A percentile compares a stretch with the other conserved stretches of the same genome.
phyloP scores from a whole-genome alignment of 2,888 invertebrate genomes.

The Diloba caeruleocephala region DNA sequence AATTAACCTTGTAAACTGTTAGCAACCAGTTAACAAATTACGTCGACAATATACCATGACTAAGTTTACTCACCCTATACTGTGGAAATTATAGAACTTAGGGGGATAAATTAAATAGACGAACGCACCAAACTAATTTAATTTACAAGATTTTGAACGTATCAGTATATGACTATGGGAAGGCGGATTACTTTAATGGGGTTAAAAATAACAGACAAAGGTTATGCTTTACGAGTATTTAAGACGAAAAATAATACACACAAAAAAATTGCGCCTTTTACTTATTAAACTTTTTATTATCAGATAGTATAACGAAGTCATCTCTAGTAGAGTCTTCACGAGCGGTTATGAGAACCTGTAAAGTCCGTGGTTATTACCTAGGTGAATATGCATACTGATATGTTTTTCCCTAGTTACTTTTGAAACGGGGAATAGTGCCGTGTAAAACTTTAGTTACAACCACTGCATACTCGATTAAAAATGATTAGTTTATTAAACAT shows the following conservation, averaged over 20 bases:
- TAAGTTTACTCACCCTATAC: constrained; percentile 5
- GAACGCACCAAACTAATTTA: not conserved
- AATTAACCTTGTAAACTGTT: constrained; percentile 44
- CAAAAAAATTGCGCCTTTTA: too few species aligned
- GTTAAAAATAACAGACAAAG: constrained; percentile 1
- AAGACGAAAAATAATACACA: too few species aligned
- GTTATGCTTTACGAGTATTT: not conserved
- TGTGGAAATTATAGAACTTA: not conserved
- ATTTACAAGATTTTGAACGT: not conserved
- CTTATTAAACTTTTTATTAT: constrained; percentile 1
- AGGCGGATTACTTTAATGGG: not conserved
- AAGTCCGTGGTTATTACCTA: too few species aligned
- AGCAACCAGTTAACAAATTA: constrained; percentile 49
- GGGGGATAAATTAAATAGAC: constrained; percentile 1
- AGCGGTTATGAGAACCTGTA: not conserved
- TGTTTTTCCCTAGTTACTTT: too few species aligned
- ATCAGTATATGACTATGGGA: constrained; percentile 1
- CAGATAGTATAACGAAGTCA: constrained; percentile 4
- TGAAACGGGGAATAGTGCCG: constrained; percentile 10
- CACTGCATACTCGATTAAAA: constrained; percentile 28
- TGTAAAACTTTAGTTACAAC: constrained; percentile 13
- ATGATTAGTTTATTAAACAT: constrained; percentile 19
- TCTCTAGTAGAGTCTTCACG: not conserved
- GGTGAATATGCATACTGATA: too few species aligned
- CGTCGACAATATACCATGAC: constrained; percentile 28